These are phyloP conservation scores for Cyclopterus lumpus DNA, from an alignment of 2,797 vertebrate species.

Conservation along the genomic window DNA sequence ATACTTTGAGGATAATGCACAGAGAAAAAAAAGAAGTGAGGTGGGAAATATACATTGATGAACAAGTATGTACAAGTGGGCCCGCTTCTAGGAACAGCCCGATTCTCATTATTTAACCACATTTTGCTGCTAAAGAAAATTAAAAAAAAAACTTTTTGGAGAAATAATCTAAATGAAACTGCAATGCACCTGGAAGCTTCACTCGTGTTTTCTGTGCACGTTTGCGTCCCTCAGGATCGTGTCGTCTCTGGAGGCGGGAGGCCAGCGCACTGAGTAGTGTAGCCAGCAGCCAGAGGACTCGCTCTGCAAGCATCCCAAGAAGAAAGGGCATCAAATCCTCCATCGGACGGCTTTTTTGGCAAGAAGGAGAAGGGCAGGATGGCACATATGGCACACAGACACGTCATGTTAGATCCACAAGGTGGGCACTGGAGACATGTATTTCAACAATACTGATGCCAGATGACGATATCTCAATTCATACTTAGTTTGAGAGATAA, in stretches of 20 bases:
- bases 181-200: not conserved
- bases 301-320: constrained; percentile 97
- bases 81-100: not conserved
- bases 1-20: not conserved
- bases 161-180: not conserved
- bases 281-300: constrained; percentile 97
- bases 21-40: not conserved
- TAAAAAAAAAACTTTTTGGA: not conserved
- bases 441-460: not conserved
- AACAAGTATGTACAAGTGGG: not conserved
- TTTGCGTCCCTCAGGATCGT: constrained; percentile 83
- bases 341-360: constrained; percentile 97
- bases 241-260: constrained; percentile 92
- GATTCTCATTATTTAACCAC: not conserved
- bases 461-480: not conserved
- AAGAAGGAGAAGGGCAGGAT: constrained; percentile 98
- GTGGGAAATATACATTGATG: not conserved
- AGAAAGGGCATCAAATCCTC: constrained; percentile 99
- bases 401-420: constrained; percentile 84
- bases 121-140: no score
- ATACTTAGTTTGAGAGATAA: not conserved
- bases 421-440: constrained; percentile 36
- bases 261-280: constrained; percentile 92
- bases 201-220: not conserved
- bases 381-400: constrained; percentile 92